These are phyloP conservation scores for Parapsyche elsis DNA, from an alignment of 1,140 invertebrate genomes.

Conservation along the genomic window DNA sequence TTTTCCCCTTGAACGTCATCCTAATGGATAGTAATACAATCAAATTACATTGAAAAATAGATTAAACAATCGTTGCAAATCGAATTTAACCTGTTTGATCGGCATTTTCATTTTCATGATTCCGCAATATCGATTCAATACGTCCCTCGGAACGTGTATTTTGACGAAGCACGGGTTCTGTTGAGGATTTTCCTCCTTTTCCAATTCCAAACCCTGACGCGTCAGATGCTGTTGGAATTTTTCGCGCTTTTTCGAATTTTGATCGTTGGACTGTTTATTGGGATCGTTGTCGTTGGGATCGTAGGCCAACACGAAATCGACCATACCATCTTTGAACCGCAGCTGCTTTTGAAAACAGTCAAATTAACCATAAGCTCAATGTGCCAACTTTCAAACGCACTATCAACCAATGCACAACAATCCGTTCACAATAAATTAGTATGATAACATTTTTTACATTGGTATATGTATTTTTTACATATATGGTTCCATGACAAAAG, in stretches of 20 bases:
- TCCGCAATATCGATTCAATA: slow-evolving; percentile 86
- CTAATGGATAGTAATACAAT: no score
- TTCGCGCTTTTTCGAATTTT: slow-evolving; percentile 64
- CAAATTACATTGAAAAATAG: no score
- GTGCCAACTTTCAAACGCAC: not conserved
- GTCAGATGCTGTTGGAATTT: slow-evolving; percentile 71
- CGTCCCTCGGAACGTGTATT: slow-evolving; percentile 83
- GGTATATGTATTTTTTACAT: no score
- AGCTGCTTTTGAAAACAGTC: slow-evolving; percentile 58
- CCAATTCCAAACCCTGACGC: slow-evolving; percentile 72
- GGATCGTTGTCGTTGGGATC: slow-evolving; percentile 64
- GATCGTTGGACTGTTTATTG: slow-evolving; percentile 55
- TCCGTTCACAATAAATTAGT: no score
- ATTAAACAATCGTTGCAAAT: no score
- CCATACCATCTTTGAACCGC: slow-evolving; percentile 62
- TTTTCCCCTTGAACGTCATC: slow-evolving; percentile 21
- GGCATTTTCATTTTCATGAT: slow-evolving; percentile 90
- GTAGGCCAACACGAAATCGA: slow-evolving; percentile 78
- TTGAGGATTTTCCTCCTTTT: slow-evolving; percentile 69
- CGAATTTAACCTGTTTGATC: slow-evolving; percentile 74
- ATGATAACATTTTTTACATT: no score
- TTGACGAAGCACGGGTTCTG: slow-evolving; percentile 74
- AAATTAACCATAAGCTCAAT: no score
- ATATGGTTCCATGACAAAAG: no score
- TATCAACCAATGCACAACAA: no score